These are phyloP conservation scores for Temnopleurus reevesii DNA, from an alignment of 53 echinoderm and acorn worm species.

Conservation along the genomic window DNA sequence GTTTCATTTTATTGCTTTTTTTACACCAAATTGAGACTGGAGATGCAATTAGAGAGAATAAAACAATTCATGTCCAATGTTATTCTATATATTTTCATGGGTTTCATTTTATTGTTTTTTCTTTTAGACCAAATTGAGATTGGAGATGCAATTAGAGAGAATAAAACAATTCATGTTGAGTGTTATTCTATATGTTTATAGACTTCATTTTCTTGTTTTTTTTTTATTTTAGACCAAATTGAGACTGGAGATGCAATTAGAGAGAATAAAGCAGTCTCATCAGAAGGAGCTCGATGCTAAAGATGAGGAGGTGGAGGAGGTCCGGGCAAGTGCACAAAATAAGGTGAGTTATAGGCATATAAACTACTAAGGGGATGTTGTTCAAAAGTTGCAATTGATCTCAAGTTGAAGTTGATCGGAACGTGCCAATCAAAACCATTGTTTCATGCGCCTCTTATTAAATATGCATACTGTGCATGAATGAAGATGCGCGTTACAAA, in stretches of 20 bases:
- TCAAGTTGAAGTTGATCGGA: no score
- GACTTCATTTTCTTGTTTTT: background rate
- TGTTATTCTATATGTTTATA: background rate
- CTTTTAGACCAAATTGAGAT: no score
- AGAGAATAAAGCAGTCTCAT: constrained; percentile 77
- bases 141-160: background rate
- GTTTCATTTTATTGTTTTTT: no score
- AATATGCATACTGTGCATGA: no score
- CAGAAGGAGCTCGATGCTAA: constrained; percentile 96
- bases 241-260: constrained; percentile 94
- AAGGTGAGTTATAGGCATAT: no score
- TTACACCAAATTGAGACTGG: constrained; percentile 84
- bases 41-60: constrained; percentile 88
- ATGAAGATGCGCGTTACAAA: no score
- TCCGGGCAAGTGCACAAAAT: constrained; percentile 74
- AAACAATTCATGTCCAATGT: constrained; percentile 53
- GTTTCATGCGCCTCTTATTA: no score
- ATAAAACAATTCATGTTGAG: no score
- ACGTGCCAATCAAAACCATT: no score
- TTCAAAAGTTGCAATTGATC: no score
- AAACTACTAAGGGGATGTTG: no score
- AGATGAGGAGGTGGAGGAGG: constrained; percentile 92
- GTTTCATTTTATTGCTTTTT: constrained; percentile 13
- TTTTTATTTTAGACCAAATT: constrained; percentile 76
- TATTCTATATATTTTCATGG: no score